Evolutionary conservation across 1,140 invertebrate species (phyloP), one percentile per base, ranked within the genome.

Genomic region (Drosophila pachea): DNA sequence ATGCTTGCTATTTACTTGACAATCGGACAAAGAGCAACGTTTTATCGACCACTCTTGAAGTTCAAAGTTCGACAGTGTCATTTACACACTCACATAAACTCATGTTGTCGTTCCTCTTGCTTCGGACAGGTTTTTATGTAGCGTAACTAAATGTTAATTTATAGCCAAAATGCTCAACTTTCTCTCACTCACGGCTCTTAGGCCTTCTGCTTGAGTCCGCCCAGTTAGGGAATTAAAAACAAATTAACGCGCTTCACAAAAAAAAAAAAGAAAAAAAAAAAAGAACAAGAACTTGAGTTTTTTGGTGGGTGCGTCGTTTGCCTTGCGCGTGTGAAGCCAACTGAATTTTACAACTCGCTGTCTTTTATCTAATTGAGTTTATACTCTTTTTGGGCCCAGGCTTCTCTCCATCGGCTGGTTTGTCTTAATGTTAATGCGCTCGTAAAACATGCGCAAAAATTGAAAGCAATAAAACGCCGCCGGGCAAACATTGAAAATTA

Each of bases 371-470:
- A 83, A 84, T 83, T 83, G 79, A 83, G 79, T 83, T 84, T 78
- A 74, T 78, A 74, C 54, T 40, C 32, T 54, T 66, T 69, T 16
- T 43, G 40, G 47, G 42, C 58, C 22, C 22, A 22, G 22, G 22
- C 22, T 22, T 22, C 22, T 67, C 42, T 22, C 43, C 38, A 42
- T 54, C 52, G 55, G 45, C 58, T 62, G 64, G 58, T 68, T 73
- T 69, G 73, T 74, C 79, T 83, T 83, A 76, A 76, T 84, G 76
- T 83, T 83, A 83, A 83, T 83, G 76, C 54, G 55, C 79, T 83
- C 78, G 79, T 84, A 83, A 83, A 83, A 76, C 73, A 78, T 67
- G 79, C 79, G 79, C 76, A 83, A 84, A 83, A 84, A 79, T 74
- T 76, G 69, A 76, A 67, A 84, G 60, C 66, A 74, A 83, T 83